Evolutionary conservation across 2,113 vertebrate genomes (phyloP).

Genomic region (Glaucidium brasilianum): DNA sequence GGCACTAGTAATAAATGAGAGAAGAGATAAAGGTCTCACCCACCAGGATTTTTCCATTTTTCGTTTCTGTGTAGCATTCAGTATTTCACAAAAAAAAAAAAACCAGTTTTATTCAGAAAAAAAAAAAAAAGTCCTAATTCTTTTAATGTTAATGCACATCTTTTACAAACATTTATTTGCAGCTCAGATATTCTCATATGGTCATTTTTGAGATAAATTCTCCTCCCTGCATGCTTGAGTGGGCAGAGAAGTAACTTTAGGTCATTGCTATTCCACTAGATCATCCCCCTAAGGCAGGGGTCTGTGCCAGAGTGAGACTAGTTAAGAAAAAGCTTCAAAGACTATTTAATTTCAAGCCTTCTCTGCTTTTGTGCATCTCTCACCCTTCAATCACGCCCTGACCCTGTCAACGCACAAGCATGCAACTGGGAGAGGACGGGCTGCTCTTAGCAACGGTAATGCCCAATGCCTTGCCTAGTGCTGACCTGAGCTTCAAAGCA

Average conservation of each 20-base stretch:
- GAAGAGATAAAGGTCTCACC: constrained; percentile 8
- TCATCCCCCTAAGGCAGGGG: neutral
- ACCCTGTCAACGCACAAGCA: neutral
- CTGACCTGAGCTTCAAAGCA: neutral
- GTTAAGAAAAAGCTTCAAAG: constrained; percentile 49
- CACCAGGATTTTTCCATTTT: neutral
- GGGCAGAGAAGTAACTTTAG: constrained; percentile 1
- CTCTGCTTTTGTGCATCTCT: constrained; percentile 27
- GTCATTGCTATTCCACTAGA: constrained; percentile 48
- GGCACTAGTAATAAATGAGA: constrained; percentile 43
- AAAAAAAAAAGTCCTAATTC: neutral
- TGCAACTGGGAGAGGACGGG: neutral
- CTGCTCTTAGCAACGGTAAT: neutral
- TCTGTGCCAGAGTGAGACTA: constrained; percentile 19
- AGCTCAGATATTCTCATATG: neutral
- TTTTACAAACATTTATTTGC: neutral
- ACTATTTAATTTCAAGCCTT: constrained; percentile 51
- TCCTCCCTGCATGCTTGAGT: neutral
- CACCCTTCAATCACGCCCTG: neutral
- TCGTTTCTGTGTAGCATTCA: neutral
- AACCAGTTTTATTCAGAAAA: neutral
- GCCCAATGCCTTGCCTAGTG: neutral
- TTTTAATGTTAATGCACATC: neutral
- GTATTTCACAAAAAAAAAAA: neutral
- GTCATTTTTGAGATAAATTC: neutral